Conservation (phyloP, 2,113 vertebrate genomes). For the Crotalus viridis region DNA sequence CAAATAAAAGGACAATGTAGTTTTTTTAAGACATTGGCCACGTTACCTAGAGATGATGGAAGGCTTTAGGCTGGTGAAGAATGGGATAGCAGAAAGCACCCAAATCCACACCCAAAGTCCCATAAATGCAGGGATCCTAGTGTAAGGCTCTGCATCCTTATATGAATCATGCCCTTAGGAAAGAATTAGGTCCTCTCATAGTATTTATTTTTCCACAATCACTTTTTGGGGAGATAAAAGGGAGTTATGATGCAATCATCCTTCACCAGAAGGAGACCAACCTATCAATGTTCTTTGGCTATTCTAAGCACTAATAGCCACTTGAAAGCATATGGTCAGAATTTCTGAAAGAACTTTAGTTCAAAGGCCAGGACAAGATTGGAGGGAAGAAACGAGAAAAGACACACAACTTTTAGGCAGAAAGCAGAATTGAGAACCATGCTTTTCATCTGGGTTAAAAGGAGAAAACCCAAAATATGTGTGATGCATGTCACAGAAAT, state of each 20-base stretch:
- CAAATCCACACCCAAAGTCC: not conserved
- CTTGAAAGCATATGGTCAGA: slow-evolving; percentile 58
- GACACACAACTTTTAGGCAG: not conserved
- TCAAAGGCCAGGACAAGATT: not conserved
- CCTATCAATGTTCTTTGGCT: slow-evolving; percentile 53
- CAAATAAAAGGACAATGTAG: not conserved
- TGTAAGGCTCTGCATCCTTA: slow-evolving; percentile 26
- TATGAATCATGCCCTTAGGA: slow-evolving; percentile 39
- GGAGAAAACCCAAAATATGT: not conserved
- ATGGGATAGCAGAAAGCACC: slow-evolving; percentile 14
- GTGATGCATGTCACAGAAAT: not conserved
- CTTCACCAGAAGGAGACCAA: slow-evolving; percentile 55
- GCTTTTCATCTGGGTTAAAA: not conserved
- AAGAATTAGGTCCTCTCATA: slow-evolving; percentile 39
- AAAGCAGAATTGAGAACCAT: not conserved
- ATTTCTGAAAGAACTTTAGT: not conserved
- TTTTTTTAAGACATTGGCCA: not conserved
- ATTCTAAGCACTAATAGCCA: slow-evolving; percentile 67
- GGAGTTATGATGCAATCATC: slow-evolving; percentile 41
- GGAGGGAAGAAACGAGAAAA: not conserved
- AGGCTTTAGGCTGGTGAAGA: not conserved
- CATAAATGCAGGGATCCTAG: slow-evolving; percentile 30
- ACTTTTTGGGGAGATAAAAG: slow-evolving; percentile 54
- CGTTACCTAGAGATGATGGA: not conserved
- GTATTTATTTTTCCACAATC: slow-evolving; percentile 48